Conservation (phyloP, 2,113 vertebrate species). For the Lampris megalopsis region DNA sequence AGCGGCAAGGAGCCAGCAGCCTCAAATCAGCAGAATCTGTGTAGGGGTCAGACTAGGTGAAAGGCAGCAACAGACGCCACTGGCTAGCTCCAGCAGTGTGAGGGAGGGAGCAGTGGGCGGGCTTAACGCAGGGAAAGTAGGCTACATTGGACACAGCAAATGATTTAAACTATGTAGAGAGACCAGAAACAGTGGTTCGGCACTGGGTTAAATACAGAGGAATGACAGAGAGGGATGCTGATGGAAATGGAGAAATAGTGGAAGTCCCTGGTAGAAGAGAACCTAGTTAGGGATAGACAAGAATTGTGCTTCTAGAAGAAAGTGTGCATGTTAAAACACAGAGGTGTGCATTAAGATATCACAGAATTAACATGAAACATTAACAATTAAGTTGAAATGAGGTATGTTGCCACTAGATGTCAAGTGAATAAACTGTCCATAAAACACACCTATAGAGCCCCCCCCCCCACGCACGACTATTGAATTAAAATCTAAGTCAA, state of each 20-base stretch:
- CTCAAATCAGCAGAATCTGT: constrained; percentile 45
- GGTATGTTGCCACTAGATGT: no score
- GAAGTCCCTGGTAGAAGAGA: not conserved
- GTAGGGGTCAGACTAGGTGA: constrained; percentile 47
- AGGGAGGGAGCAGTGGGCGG: constrained; percentile 15
- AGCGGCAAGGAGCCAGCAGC: constrained; percentile 36
- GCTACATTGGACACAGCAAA: not conserved
- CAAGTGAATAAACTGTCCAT: no score
- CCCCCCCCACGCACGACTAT: no score
- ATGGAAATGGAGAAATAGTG: constrained; percentile 22
- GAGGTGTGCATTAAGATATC: no score
- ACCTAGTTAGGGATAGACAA: no score
- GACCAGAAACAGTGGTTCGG: not conserved
- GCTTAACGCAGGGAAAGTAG: constrained; percentile 31
- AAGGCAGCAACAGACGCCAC: constrained; percentile 24
- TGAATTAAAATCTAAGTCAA: no score
- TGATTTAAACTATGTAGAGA: not conserved
- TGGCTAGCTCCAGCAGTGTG: not conserved
- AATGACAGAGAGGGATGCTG: constrained; percentile 11
- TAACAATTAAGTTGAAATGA: no score
- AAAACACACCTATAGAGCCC: no score
- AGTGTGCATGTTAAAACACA: no score
- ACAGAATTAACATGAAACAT: no score
- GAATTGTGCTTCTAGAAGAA: no score
- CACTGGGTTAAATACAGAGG: not conserved